Evolutionary conservation across 2,113 vertebrate species (phyloP).

Genomic region (Dasyprocta punctata): DNA sequence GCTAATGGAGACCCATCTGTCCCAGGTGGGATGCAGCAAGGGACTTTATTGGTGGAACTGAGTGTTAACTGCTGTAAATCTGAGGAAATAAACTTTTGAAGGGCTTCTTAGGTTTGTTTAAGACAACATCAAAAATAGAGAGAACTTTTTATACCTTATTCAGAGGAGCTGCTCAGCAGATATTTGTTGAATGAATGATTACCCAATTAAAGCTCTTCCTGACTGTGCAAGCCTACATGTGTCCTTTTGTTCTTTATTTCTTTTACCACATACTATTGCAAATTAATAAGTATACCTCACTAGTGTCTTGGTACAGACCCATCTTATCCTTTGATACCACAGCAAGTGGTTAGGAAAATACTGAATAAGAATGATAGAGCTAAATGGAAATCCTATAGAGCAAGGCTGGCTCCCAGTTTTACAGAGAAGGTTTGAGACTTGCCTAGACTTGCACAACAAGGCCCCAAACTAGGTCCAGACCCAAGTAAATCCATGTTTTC

Average conservation of each 20-base stretch:
- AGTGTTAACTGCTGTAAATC: neutral
- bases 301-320: neutral
- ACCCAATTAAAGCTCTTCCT: constrained; percentile 57
- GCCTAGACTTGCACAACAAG: neutral
- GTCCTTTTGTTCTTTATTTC: constrained; percentile 48
- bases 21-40: neutral
- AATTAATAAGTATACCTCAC: neutral
- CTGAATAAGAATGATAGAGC: neutral
- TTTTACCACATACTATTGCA: neutral
- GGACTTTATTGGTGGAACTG: neutral
- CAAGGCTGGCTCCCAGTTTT: neutral
- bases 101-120: neutral
- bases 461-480: neutral
- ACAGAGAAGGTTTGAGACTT: neutral
- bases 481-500: neutral
- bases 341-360: neutral
- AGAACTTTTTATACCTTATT: constrained; percentile 8
- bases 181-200: constrained; percentile 41
- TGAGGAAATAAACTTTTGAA: constrained; percentile 16
- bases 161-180: neutral
- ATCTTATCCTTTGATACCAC: neutral
- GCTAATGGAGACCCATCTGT: constrained; percentile 30
- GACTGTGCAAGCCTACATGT: neutral
- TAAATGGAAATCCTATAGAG: neutral
- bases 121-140: neutral